Evolutionary conservation across 2,888 invertebrate species (phyloP).

Genomic region (Sabatieria punctata): DNA sequence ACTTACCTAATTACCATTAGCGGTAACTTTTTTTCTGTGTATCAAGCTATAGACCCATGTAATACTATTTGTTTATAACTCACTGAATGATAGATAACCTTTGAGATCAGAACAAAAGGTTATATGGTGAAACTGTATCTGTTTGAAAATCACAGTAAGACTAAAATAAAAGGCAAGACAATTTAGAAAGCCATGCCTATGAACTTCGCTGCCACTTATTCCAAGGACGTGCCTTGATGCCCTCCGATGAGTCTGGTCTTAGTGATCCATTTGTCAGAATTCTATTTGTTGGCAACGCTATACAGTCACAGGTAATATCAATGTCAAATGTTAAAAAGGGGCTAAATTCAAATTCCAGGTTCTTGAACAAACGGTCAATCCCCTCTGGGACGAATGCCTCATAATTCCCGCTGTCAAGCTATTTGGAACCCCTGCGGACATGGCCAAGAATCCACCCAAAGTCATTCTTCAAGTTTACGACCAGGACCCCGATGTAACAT

Average conservation of each 20-base stretch:
- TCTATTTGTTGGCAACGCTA: slow-evolving; percentile 3
- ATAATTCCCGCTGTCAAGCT: background rate
- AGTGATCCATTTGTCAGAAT: slow-evolving; percentile 8
- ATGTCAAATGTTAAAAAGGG: too few species aligned
- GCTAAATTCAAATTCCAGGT: background rate
- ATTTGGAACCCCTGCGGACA: background rate
- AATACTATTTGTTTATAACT: too few species aligned
- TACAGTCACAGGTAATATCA: slow-evolving; percentile 5
- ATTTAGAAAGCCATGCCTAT: slow-evolving; percentile 6
- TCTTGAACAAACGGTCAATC: slow-evolving; percentile 1
- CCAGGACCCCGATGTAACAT: background rate
- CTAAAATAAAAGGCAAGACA: too few species aligned
- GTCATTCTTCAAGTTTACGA: slow-evolving; percentile 1
- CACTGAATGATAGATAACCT: too few species aligned
- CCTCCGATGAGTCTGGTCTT: slow-evolving; percentile 5
- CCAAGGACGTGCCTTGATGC: slow-evolving; percentile 8
- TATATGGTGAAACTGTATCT: too few species aligned
- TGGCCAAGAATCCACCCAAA: background rate
- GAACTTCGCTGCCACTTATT: slow-evolving; percentile 8
- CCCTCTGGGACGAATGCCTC: slow-evolving; percentile 1
- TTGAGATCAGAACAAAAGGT: too few species aligned
- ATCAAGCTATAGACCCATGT: too few species aligned
- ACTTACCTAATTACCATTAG: too few species aligned
- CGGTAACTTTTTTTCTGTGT: too few species aligned
- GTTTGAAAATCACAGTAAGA: too few species aligned